Evolutionary conservation across 2,797 vertebrate species (phyloP), one percentile per base, ranked within the genome.

Genomic region (Notolepis coatsorum): DNA sequence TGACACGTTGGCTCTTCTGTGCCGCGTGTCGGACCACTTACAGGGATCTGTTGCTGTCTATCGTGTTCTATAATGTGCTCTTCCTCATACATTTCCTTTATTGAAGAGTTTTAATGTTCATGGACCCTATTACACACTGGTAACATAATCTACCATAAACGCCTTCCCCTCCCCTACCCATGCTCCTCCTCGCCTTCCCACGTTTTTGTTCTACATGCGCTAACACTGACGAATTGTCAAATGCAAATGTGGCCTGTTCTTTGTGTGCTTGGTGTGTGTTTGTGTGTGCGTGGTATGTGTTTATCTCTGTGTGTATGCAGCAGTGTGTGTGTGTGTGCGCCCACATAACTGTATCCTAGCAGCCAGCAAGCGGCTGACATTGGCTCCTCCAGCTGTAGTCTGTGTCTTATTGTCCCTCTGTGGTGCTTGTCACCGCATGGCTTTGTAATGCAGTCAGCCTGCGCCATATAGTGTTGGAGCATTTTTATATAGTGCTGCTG

Each of bases 61-160:
- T 15, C 5, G 6, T 30, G 4, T 52, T 45, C 20, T 13, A 35
- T 20, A 20, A 0, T 33, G 15, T 42, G 12, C 20, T 33, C 2
- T 39, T 21, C 33, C 30, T 5, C 21, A 31, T 58, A 20, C 30
- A 37, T 3, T 37, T 37, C 9, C 37, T 50, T 65, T 24, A 47
- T 54, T 15, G 3, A 47, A 35, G 8, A n/a, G 50, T 25, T 23
- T 28, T 13, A 15, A 15, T 37, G 25, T 43, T 41, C n/a, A 31
- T 42, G 9, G 8, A 13, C 20, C 15, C 12, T 20, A 8, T 61
- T 41, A 48, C 33, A 28, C 7, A 2, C 12, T 39, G 17, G 51
- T 47, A 48, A 55, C 31, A 46, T 31, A 27, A 64, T 47, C 42
- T 30, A 47, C 23, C 51, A 23, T 58, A 61, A 61, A 18, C 35